These are phyloP conservation scores for Tupaia chinensis DNA, from an alignment of 2,113 vertebrate genomes.

Conservation along the genomic window DNA sequence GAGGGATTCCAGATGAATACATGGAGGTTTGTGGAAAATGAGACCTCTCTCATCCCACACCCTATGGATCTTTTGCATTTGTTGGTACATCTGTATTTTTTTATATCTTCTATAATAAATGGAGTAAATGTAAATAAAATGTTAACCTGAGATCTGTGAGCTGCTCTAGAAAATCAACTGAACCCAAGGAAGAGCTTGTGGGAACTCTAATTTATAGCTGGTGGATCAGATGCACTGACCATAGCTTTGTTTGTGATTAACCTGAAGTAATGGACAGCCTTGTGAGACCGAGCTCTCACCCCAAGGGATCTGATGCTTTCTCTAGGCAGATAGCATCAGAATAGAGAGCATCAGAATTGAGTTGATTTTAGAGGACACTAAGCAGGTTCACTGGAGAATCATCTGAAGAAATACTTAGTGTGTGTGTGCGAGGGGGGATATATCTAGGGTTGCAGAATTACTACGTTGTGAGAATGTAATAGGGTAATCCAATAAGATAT, in stretches of 20 bases:
- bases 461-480: background rate
- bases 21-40: background rate
- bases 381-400: background rate
- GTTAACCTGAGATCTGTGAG: background rate
- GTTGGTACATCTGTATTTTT: background rate
- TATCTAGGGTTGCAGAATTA: no score
- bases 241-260: background rate
- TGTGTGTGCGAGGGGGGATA: background rate
- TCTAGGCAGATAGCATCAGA: background rate
- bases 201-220: background rate
- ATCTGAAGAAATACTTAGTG: background rate
- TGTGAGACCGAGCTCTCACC: no score
- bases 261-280: background rate
- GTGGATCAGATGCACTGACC: background rate
- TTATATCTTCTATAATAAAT: background rate
- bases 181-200: background rate
- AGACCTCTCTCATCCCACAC: accelerated
- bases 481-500: no score
- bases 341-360: background rate
- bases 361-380: background rate
- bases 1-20: background rate
- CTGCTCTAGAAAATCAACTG: background rate
- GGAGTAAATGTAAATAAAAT: background rate
- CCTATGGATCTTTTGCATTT: background rate
- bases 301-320: background rate